These are phyloP conservation scores for Enteromius fasciolatus DNA, from an alignment of 2,797 vertebrate species.

Conservation along the genomic window DNA sequence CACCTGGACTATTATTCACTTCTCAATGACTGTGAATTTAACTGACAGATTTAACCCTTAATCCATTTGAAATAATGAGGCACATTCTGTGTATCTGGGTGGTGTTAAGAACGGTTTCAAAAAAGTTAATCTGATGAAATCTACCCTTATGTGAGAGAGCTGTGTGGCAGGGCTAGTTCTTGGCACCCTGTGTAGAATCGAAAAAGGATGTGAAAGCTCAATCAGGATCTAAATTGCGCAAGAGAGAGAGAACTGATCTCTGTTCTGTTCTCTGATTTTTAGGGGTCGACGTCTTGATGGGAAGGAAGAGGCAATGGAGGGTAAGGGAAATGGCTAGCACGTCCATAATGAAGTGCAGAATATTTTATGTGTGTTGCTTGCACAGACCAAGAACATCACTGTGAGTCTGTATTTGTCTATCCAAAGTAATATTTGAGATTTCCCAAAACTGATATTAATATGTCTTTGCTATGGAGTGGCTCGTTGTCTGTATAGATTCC, in stretches of 20 bases:
- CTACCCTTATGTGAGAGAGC: slow-evolving; percentile 58
- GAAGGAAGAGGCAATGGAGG: background rate
- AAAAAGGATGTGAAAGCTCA: slow-evolving; percentile 80
- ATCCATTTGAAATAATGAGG: slow-evolving; percentile 38
- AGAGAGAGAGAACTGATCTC: slow-evolving; percentile 22
- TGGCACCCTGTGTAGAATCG: slow-evolving; percentile 67
- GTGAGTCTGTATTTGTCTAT: slow-evolving; percentile 2
- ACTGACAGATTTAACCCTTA: slow-evolving; percentile 32
- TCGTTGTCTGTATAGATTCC: background rate
- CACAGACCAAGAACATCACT: background rate
- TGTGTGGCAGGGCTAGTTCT: slow-evolving; percentile 58
- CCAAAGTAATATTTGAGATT: background rate
- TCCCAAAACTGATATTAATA: background rate
- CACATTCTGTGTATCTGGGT: slow-evolving; percentile 24
- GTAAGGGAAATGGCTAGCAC: background rate
- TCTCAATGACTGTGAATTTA: slow-evolving; percentile 38
- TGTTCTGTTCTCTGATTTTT: slow-evolving; percentile 19
- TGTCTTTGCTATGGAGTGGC: background rate
- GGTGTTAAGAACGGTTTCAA: slow-evolving; percentile 34
- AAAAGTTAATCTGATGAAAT: slow-evolving; percentile 35
- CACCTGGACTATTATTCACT: background rate
- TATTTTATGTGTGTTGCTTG: background rate
- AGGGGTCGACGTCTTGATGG: background rate
- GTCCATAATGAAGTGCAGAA: background rate
- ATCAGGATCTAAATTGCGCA: slow-evolving; percentile 78